Conservation (phyloP, 2,113 vertebrate species). For the Thryonomys swinderianus region DNA sequence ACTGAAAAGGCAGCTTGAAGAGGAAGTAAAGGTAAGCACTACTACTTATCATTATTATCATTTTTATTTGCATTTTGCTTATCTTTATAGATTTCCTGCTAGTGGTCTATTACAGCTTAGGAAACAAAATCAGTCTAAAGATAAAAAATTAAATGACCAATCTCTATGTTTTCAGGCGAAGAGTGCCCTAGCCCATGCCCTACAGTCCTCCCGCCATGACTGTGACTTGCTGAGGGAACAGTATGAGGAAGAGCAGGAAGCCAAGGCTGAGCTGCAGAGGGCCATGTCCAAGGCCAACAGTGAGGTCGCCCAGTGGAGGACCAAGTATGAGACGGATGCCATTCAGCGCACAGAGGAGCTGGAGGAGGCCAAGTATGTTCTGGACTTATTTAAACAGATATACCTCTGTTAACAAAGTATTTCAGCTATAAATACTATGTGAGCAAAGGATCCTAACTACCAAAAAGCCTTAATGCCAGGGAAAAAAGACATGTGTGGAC, state of each 20-base stretch:
- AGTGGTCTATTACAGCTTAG: background rate
- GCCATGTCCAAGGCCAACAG: constrained; percentile 91
- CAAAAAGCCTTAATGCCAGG: background rate
- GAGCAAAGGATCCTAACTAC: background rate
- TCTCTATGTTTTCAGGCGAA: constrained; percentile 87
- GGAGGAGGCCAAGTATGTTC: constrained; percentile 84
- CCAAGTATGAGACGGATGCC: constrained; percentile 92
- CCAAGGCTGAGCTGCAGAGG: constrained; percentile 91
- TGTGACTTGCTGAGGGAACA: constrained; percentile 92
- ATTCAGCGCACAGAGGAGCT: constrained; percentile 93
- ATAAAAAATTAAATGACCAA: constrained; percentile 10
- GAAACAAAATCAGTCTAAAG: background rate
- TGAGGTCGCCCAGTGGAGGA: constrained; percentile 93
- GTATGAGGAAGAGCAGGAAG: constrained; percentile 94
- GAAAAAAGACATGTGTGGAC: background rate
- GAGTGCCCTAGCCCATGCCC: constrained; percentile 89
- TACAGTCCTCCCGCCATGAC: constrained; percentile 92
- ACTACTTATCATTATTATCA: background rate
- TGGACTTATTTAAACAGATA: constrained; percentile 41
- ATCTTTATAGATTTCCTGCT: background rate
- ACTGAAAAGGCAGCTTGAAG: constrained; percentile 90
- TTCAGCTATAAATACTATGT: background rate
- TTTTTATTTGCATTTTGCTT: background rate
- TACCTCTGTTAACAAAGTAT: background rate
- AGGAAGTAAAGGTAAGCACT: constrained; percentile 88